A percentile compares a stretch with the other conserved stretches of the same genome.
Conservation (phyloP, 1,140 invertebrate species). For the Danaus plexippus region DNA sequence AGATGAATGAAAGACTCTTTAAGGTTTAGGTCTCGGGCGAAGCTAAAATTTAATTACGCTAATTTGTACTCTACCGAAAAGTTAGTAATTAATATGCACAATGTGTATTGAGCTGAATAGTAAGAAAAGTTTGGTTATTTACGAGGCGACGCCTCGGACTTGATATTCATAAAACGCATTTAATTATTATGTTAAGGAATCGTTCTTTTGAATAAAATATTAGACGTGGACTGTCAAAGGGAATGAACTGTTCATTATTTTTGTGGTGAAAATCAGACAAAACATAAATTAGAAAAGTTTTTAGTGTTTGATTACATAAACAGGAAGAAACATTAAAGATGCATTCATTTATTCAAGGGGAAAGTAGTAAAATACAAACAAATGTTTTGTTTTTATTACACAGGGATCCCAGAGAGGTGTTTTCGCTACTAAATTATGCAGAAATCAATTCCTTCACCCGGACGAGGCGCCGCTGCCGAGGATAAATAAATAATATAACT, state of each 20-base stretch:
- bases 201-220: constrained; percentile 69
- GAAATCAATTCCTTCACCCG: constrained; percentile 67
- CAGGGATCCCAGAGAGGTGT: constrained; percentile 56
- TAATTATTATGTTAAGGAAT: constrained; percentile 71
- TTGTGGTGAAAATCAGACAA: constrained; percentile 27
- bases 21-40: constrained; percentile 11
- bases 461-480: constrained; percentile 41
- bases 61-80: constrained; percentile 28
- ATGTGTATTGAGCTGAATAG: constrained; percentile 58
- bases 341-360: no score
- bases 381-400: constrained; percentile 67
- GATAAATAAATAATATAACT: constrained; percentile 68
- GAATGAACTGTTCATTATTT: constrained; percentile 58
- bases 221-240: constrained; percentile 58
- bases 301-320: constrained; percentile 30
- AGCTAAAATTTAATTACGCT: constrained; percentile 26
- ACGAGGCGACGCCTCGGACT: constrained; percentile 56
- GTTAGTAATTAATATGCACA: constrained; percentile 59
- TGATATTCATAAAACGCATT: constrained; percentile 69
- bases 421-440: constrained; percentile 67
- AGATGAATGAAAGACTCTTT: constrained; percentile 1
- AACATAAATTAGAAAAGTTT: constrained; percentile 41
- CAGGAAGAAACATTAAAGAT: constrained; percentile 8
- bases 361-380: constrained; percentile 32
- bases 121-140: constrained; percentile 62